Conservation (phyloP, 2,888 invertebrate genomes). For the Melikaiella ostensackeni region DNA sequence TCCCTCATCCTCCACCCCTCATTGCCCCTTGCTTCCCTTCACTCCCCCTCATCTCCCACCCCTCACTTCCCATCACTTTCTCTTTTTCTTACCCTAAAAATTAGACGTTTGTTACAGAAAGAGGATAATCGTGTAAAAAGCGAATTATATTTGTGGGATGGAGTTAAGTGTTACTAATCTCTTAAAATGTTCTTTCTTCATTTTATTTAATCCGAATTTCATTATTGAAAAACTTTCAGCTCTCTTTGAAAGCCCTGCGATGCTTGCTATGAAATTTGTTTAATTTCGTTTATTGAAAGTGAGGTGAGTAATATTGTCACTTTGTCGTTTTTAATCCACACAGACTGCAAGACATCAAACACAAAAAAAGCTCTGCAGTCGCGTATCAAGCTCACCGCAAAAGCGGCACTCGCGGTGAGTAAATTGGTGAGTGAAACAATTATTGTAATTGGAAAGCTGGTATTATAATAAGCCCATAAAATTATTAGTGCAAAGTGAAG, state of each 20-base stretch:
- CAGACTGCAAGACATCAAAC: slow-evolving; percentile 12
- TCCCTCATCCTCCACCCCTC: no score
- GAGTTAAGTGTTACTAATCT: neutral
- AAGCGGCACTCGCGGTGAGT: slow-evolving; percentile 31
- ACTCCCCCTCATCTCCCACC: no score
- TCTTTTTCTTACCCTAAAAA: no score
- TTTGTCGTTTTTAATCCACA: neutral
- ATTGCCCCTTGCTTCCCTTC: no score
- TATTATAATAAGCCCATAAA: slow-evolving; percentile 24
- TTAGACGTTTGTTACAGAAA: neutral
- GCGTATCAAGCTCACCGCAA: slow-evolving; percentile 13
- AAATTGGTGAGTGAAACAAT: slow-evolving; percentile 37
- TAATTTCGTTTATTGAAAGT: slow-evolving; percentile 19
- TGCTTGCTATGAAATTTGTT: neutral
- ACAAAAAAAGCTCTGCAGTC: slow-evolving; percentile 18
- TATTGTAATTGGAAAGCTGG: slow-evolving; percentile 34
- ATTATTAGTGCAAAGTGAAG: neutral
- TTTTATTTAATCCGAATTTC: neutral
- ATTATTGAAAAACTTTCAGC: neutral
- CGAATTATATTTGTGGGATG: neutral
- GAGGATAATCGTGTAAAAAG: neutral
- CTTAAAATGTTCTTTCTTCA: neutral
- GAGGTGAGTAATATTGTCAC: neutral
- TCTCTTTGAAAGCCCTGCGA: neutral
- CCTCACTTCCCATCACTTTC: no score